Percentiles rank a stretch among this genome's conserved stretches.
phyloP scores from a whole-genome alignment of 1,140 invertebrate species.

The Aphaenogaster rudis region DNA sequence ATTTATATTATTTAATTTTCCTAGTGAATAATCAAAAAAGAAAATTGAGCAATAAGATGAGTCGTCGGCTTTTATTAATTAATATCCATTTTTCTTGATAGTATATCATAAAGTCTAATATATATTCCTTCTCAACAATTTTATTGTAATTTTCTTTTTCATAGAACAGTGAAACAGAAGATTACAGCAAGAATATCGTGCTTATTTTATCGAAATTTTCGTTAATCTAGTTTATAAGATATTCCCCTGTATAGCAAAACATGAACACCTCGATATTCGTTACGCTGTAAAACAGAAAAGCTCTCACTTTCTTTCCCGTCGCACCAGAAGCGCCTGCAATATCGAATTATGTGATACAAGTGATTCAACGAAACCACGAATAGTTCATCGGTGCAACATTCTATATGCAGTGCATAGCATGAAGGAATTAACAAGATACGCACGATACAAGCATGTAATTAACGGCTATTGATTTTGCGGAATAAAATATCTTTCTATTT shows the following conservation, averaged over 20 bases:
- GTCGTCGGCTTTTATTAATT: neutral
- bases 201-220: neutral
- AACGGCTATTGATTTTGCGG: neutral
- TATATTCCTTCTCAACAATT: neutral
- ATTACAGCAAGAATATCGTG: neutral
- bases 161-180: neutral
- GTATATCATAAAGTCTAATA: neutral
- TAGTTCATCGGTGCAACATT: neutral
- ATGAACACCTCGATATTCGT: slow-evolving; percentile 62
- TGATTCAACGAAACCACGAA: neutral
- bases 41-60: neutral
- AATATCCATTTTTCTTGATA: neutral
- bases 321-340: slow-evolving; percentile 32
- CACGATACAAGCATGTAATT: neutral
- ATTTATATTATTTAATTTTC: neutral
- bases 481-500: neutral
- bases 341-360: neutral
- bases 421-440: neutral
- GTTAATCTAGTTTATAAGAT: slow-evolving; percentile 26
- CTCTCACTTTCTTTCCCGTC: neutral
- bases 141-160: neutral
- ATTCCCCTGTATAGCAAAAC: slow-evolving; percentile 60
- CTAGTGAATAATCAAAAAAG: neutral
- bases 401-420: neutral
- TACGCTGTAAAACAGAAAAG: slow-evolving; percentile 31